Evolutionary conservation across 2,797 vertebrate genomes (phyloP).

Genomic region (Tenualosa ilisha): DNA sequence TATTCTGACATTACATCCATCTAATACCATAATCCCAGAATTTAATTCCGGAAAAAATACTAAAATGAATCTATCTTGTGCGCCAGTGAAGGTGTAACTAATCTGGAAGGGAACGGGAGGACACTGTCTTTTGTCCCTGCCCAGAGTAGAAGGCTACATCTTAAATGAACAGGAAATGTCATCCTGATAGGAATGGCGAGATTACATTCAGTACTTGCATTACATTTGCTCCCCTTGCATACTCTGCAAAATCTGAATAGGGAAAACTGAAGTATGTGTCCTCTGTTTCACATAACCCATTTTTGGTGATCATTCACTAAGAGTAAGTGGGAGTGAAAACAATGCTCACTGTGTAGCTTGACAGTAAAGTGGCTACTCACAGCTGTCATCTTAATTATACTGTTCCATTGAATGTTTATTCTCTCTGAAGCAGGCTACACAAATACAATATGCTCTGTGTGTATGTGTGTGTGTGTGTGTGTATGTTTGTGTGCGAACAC

Average conservation of each 20-base stretch:
- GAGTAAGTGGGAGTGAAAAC: slow-evolving; percentile 16
- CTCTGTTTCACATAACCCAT: not conserved
- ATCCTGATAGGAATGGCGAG: not conserved
- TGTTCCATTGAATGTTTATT: not conserved
- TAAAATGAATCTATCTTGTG: not conserved
- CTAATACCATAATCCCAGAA: slow-evolving; percentile 5
- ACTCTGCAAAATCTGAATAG: not conserved
- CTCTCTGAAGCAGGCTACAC: not conserved
- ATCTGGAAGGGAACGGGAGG: not conserved
- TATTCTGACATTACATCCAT: not conserved
- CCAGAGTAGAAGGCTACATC: not conserved
- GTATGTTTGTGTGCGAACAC: not conserved
- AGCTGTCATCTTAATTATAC: slow-evolving; percentile 3
- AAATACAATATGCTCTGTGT: not conserved
- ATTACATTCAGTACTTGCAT: not conserved
- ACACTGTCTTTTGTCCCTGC: not conserved
- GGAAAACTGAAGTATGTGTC: not conserved
- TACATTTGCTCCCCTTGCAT: not conserved
- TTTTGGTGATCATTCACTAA: not conserved
- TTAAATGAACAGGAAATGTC: not conserved
- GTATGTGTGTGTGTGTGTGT: not conserved
- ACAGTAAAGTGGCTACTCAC: not conserved
- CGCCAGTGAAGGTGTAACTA: slow-evolving; percentile 10
- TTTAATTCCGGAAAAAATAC: not conserved
- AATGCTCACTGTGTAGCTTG: not conserved